phyloP scores from a whole-genome alignment of 2,888 invertebrate species.

The Ptilodon capucinus region DNA sequence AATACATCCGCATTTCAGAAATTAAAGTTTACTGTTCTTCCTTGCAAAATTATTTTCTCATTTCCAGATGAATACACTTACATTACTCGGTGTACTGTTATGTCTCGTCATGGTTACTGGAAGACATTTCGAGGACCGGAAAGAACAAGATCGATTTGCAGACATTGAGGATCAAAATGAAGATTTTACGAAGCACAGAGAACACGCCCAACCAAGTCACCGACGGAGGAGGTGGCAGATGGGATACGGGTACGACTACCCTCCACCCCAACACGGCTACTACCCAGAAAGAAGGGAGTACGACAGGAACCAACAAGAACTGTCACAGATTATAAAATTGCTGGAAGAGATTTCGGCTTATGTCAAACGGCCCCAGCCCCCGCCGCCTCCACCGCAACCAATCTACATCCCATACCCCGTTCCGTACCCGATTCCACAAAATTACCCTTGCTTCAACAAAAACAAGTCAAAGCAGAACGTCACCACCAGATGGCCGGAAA shows the following conservation, averaged over 20 bases:
- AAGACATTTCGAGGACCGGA: constrained; percentile 43
- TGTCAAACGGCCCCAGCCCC: constrained; percentile 42
- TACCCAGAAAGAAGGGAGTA: constrained; percentile 54
- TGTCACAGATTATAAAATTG: constrained; percentile 49
- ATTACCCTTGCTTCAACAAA: constrained; percentile 34
- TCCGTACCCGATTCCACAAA: constrained; percentile 45
- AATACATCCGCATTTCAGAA: constrained; percentile 15
- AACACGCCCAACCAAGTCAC: constrained; percentile 42
- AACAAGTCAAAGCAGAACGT: constrained; percentile 28
- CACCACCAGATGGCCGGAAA: constrained; percentile 43
- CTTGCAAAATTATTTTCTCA: constrained; percentile 32
- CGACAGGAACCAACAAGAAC: constrained; percentile 48
- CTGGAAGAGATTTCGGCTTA: constrained; percentile 58
- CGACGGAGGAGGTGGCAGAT: constrained; percentile 54
- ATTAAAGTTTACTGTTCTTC: constrained; percentile 19
- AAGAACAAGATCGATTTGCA: constrained; percentile 33
- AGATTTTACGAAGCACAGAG: constrained; percentile 27
- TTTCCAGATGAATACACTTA: constrained; percentile 59
- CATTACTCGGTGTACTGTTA: constrained; percentile 42
- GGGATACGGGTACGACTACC: constrained; percentile 56
- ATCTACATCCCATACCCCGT: constrained; percentile 66
- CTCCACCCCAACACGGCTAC: constrained; percentile 37
- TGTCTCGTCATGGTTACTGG: constrained; percentile 46
- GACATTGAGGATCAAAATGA: constrained; percentile 30
- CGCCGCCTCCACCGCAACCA: constrained; percentile 54